Evolutionary conservation across 92 coral and sea anemone genomes (phyloP).

Genomic region (Porites lobata): DNA sequence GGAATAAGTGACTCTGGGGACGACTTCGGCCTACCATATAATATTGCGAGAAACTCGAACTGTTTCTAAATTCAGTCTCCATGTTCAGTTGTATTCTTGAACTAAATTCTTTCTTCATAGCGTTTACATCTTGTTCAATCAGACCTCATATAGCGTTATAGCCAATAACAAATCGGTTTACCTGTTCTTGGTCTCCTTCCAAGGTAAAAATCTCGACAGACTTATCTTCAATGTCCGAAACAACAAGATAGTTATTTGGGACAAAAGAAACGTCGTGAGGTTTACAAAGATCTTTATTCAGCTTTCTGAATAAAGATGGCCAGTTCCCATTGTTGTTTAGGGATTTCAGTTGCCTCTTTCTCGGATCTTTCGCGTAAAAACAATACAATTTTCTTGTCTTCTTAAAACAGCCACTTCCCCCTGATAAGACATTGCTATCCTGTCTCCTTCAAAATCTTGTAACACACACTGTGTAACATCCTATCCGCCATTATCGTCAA

Average conservation of each 20-base stretch:
- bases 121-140: background rate
- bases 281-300: background rate
- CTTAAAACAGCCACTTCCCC: background rate
- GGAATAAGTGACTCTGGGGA: slow-evolving; percentile 17
- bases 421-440: slow-evolving; percentile 1
- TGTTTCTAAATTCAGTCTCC: background rate
- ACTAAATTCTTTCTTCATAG: background rate
- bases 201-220: slow-evolving; percentile 17
- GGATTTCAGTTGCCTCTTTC: background rate
- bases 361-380: background rate
- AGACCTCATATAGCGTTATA: background rate
- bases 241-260: slow-evolving; percentile 28
- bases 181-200: background rate
- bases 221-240: slow-evolving; percentile 32
- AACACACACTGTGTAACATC: too few relatives aligned
- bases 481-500: too few relatives aligned
- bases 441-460: background rate
- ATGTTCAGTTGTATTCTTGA: background rate
- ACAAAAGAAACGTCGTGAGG: slow-evolving; percentile 38
- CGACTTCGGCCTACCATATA: background rate
- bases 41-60: slow-evolving; percentile 40
- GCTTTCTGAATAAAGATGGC: background rate
- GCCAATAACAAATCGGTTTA: slow-evolving; percentile 32
- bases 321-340: slow-evolving; percentile 6
- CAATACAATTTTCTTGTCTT: background rate